Evolutionary conservation across 2,797 vertebrate species (phyloP).

Genomic region (Rallus crepitans): DNA sequence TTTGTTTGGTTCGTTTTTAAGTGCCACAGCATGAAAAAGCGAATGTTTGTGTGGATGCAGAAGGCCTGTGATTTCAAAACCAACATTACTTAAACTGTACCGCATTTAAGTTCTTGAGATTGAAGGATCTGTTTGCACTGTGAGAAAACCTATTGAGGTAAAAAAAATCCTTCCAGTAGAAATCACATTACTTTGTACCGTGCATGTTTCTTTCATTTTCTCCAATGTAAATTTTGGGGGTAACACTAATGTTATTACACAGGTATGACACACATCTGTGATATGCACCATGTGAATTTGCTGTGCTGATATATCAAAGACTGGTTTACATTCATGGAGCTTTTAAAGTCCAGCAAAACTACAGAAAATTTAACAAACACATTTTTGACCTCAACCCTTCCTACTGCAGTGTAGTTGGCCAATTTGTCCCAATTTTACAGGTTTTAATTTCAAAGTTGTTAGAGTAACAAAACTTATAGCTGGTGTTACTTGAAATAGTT

Average conservation of each 20-base stretch:
- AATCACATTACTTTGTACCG: not conserved
- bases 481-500: not conserved
- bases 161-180: not conserved
- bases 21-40: not conserved
- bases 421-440: conserved; percentile 34
- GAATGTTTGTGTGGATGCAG: not conserved
- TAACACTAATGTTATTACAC: conserved; percentile 32
- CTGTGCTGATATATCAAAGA: conserved; percentile 6
- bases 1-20: not conserved
- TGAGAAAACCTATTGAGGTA: not conserved
- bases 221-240: conserved; percentile 21
- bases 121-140: not conserved
- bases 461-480: not conserved
- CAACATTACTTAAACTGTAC: not conserved
- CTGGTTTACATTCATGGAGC: conserved; percentile 16
- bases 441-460: conserved; percentile 27
- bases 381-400: conserved; percentile 1
- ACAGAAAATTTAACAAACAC: conserved; percentile 22
- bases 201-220: conserved; percentile 53
- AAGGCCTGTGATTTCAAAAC: not conserved
- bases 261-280: conserved; percentile 21
- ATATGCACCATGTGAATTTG: not conserved
- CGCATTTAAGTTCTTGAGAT: not conserved
- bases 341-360: not conserved
- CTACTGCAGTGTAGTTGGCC: not conserved